Conservation (phyloP, 2,113 vertebrate species). For the Apistogramma diplotaenia region DNA sequence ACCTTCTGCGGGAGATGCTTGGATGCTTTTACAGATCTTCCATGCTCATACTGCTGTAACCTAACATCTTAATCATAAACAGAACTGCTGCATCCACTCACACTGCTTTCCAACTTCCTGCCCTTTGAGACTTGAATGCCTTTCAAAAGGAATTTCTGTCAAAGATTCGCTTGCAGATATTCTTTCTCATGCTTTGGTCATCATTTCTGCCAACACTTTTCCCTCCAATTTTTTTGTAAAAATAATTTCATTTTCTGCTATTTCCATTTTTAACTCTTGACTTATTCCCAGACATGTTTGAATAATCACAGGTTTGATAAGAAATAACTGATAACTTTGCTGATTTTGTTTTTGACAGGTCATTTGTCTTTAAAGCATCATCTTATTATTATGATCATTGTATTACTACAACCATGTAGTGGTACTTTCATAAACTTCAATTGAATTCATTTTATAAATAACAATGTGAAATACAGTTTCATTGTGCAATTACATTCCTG, state of each 20-base stretch:
- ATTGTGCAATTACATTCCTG: neutral
- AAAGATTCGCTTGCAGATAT: neutral
- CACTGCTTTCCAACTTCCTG: neutral
- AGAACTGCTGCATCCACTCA: neutral
- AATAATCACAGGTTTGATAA: neutral
- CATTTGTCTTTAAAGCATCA: neutral
- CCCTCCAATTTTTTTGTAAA: neutral
- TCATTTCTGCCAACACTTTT: neutral
- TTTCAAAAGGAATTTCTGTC: constrained; percentile 4
- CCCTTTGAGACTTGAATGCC: neutral
- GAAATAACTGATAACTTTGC: neutral
- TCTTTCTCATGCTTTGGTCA: neutral
- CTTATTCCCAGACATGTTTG: neutral
- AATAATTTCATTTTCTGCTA: rapidly evolving
- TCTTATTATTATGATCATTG: neutral
- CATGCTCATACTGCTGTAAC: neutral
- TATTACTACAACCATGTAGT: neutral
- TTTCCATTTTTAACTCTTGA: neutral
- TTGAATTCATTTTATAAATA: neutral
- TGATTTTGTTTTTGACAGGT: neutral
- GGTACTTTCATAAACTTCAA: neutral
- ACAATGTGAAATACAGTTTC: neutral
- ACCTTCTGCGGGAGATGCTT: neutral
- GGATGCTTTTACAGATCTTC: constrained; percentile 1
- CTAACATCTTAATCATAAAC: constrained; percentile 7